A percentile compares a stretch with the other conserved stretches of the same genome.
These are phyloP conservation scores for Lasioglossum oenotherae DNA, from an alignment of 2,888 invertebrate species.

Conservation along the genomic window DNA sequence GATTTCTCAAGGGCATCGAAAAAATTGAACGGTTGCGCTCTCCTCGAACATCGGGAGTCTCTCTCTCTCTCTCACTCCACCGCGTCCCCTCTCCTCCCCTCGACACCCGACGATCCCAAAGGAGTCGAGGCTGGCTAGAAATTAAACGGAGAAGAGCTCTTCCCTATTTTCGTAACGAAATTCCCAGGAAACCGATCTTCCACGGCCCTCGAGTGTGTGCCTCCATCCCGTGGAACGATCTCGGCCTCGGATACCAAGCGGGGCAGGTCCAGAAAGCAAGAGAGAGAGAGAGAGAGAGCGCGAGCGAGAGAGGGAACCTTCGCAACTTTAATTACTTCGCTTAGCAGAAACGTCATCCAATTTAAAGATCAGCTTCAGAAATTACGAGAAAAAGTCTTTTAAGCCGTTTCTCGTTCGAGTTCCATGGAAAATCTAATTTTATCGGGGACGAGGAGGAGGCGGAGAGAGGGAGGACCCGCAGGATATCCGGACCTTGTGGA, in stretches of 20 bases:
- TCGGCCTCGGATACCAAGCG: slow-evolving; percentile 9
- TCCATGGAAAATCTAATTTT: slow-evolving; percentile 20
- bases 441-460: background rate
- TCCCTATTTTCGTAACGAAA: slow-evolving; percentile 59
- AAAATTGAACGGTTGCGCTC: slow-evolving; percentile 28
- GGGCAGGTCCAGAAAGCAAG: background rate
- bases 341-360: slow-evolving; percentile 40
- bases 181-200: slow-evolving; percentile 60
- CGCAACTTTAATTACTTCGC: slow-evolving; percentile 45
- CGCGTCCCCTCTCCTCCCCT: background rate
- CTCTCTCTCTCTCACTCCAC: background rate
- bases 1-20: background rate
- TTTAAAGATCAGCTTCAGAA: slow-evolving; percentile 36
- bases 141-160: slow-evolving; percentile 58
- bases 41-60: background rate
- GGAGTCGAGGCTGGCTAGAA: slow-evolving; percentile 39
- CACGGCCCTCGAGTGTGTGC: slow-evolving; percentile 12
- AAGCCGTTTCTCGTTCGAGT: slow-evolving; percentile 13
- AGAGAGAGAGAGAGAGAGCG: background rate
- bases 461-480: too few species aligned
- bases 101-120: slow-evolving; percentile 28
- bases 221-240: slow-evolving; percentile 6
- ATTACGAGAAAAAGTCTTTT: slow-evolving; percentile 29
- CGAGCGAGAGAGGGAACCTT: background rate
- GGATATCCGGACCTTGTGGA: background rate